Percentiles rank a stretch among this genome's conserved stretches.
These are phyloP conservation scores for Chymomyza costata DNA, from an alignment of 1,140 invertebrate genomes.

Conservation along the genomic window DNA sequence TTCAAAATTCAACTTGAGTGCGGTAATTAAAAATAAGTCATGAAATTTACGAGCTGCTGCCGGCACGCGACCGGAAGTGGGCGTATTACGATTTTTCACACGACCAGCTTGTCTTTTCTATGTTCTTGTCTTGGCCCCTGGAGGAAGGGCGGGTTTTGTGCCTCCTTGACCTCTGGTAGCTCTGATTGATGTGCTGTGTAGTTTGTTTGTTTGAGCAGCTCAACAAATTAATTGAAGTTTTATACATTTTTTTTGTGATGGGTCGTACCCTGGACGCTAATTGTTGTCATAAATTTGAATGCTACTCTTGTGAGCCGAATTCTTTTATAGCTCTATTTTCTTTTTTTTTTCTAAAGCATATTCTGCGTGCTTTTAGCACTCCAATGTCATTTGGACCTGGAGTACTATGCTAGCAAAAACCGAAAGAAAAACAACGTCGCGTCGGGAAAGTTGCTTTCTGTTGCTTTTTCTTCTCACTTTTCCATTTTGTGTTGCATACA, in stretches of 20 bases:
- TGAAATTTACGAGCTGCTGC: slow-evolving; percentile 51
- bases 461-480: slow-evolving; percentile 34
- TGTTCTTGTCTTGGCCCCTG: too few relatives aligned
- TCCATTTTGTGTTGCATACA: slow-evolving; percentile 21
- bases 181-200: slow-evolving; percentile 55
- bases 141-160: slow-evolving; percentile 12
- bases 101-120: too few relatives aligned
- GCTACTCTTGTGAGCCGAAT: slow-evolving; percentile 22
- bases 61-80: slow-evolving; percentile 52
- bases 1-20: slow-evolving; percentile 51
- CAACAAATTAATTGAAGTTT: slow-evolving; percentile 64
- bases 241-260: slow-evolving; percentile 7
- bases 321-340: not conserved
- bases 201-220: slow-evolving; percentile 41
- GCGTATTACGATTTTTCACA: slow-evolving; percentile 45
- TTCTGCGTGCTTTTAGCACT: slow-evolving; percentile 55
- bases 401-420: slow-evolving; percentile 1
- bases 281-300: slow-evolving; percentile 63
- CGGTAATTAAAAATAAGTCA: slow-evolving; percentile 65
- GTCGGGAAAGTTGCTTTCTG: slow-evolving; percentile 41
- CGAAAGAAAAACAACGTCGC: slow-evolving; percentile 24
- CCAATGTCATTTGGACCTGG: slow-evolving; percentile 22
- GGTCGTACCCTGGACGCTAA: slow-evolving; percentile 42
- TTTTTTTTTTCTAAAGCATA: slow-evolving; percentile 40
- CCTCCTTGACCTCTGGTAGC: slow-evolving; percentile 13